Evolutionary conservation across 2,888 invertebrate genomes (phyloP), one percentile per base, ranked within the genome.

Genomic region (Allophyes oxyacanthae): DNA sequence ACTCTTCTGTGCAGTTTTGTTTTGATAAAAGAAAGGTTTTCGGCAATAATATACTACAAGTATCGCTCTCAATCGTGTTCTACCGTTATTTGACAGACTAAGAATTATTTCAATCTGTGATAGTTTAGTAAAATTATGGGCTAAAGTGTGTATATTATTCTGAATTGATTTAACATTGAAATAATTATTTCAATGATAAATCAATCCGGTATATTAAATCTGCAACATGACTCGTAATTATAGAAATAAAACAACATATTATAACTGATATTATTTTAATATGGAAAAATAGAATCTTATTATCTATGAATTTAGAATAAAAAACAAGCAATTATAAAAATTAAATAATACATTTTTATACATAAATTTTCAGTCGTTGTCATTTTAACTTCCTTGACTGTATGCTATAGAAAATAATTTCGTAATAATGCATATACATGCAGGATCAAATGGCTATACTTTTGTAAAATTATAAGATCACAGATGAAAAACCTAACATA

Each of bases 271-370:
- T 61, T 46, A 52, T 65, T 65, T 64, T 53, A 71, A 48, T 57
- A 52, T 58, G 40, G 6, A 51, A 72, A 72, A 61, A 75, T 72
- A 71, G 33, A 48, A 52, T 61, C 54, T 71, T 75, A 74, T 4
- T 48, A 20, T 58, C 36, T 52, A 68, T 15, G 25, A 49, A 61
- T 48, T 46, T 28, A 9, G 25, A 54, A 43, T 57, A 20, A 20
- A 25, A 32, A 53, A 38, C 20, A 60, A 46, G 20, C 6, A 20
- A 53, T 32, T 40, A 11, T 41, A 50, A 34, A 45, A 10, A 33
- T 44, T 49, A 45, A 26, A 40, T 51, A 48, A 55, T 64, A 57
- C 13, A 60, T 64, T 74, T 65, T 54, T 60, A 28, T 6, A 8
- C 28, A 61, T 61, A 48, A 57, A 54, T 55, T 54, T 45, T 64